Evolutionary conservation across 2,888 invertebrate species (phyloP).

Genomic region (Pammene aurita): DNA sequence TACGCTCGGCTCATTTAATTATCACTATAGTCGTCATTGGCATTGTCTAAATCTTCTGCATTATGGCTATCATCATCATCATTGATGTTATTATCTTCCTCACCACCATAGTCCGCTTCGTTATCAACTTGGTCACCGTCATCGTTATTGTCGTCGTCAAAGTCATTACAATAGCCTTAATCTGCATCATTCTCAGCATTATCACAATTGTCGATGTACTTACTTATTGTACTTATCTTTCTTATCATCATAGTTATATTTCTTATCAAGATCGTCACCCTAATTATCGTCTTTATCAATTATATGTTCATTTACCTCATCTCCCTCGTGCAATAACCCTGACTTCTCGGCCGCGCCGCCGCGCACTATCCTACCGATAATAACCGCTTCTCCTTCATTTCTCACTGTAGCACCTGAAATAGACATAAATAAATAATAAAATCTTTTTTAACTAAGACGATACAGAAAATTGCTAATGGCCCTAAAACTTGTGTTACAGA

Average conservation of each 20-base stretch:
- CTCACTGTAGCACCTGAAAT: constrained; percentile 88
- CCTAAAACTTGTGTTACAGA: no score
- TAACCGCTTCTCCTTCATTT: constrained; percentile 97
- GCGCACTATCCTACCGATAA: constrained; percentile 97
- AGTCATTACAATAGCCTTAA: no score
- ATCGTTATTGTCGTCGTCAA: no score
- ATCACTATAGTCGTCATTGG: no score
- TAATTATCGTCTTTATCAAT: neutral
- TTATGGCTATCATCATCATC: neutral
- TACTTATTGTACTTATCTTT: no score
- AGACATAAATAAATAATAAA: neutral
- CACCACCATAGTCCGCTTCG: neutral
- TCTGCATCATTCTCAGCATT: no score
- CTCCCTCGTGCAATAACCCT: constrained; percentile 96
- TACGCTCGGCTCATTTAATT: no score
- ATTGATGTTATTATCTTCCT: neutral
- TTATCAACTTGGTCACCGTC: no score
- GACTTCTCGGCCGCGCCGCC: constrained; percentile 99
- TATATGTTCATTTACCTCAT: constrained; percentile 88
- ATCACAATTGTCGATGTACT: no score
- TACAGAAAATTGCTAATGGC: no score
- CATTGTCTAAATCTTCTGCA: neutral
- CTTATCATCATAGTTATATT: neutral
- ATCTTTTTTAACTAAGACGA: no score
- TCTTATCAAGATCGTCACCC: neutral